phyloP scores from a whole-genome alignment of 2,888 invertebrate genomes.

The Drosophila borborema region DNA sequence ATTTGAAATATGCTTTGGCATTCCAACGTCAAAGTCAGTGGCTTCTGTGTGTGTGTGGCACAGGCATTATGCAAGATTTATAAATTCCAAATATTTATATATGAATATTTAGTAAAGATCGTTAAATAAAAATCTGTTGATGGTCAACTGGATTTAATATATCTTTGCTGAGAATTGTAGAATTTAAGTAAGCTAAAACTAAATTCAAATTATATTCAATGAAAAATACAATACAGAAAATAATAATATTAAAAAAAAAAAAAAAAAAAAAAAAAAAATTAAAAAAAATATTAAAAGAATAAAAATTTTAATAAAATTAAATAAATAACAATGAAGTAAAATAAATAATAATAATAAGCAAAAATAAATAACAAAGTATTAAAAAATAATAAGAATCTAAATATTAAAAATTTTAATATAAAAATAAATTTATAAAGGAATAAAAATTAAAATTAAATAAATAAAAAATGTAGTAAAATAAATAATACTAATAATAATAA shows the following conservation, averaged over 20 bases:
- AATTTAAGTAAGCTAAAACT: background rate
- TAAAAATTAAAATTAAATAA: too few species aligned
- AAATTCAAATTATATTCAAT: background rate
- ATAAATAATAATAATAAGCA: background rate
- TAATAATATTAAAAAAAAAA: background rate
- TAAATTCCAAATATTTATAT: slow-evolving; percentile 1
- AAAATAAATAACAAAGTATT: background rate
- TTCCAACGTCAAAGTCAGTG: slow-evolving; percentile 31
- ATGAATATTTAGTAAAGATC: background rate
- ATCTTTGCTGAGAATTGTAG: background rate
- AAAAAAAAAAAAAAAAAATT: background rate
- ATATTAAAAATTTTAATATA: background rate
- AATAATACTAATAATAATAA: too few species aligned
- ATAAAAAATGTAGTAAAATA: too few species aligned
- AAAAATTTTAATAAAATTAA: background rate
- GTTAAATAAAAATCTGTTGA: background rate
- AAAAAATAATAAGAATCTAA: too few species aligned
- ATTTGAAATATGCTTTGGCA: slow-evolving; percentile 36
- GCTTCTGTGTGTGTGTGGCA: slow-evolving; percentile 4
- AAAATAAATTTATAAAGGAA: too few species aligned
- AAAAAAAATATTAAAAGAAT: background rate
- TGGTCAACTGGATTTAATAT: slow-evolving; percentile 1
- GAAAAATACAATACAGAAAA: too few species aligned
- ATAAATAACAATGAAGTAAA: background rate
- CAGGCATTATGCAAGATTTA: slow-evolving; percentile 6